Evolutionary conservation across 2,888 invertebrate species (phyloP).

Genomic region (Morpho achilles): DNA sequence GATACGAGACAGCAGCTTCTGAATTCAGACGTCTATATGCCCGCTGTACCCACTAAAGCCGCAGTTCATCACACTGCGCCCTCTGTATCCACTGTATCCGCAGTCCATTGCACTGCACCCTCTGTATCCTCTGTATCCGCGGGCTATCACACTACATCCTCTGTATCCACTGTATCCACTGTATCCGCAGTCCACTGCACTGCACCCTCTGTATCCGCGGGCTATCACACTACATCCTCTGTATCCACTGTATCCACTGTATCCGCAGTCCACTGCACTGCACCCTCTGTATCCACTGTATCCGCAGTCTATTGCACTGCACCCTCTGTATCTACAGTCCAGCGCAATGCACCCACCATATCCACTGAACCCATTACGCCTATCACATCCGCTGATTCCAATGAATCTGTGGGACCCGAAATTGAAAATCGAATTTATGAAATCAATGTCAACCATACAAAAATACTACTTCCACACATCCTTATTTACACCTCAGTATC

Average conservation of each 20-base stretch:
- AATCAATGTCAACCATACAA: conserved; percentile 19
- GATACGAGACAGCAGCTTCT: not conserved
- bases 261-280: too few species aligned
- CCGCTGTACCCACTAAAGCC: conserved; percentile 13
- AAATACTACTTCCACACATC: conserved; percentile 26
- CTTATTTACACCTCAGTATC: conserved; percentile 24
- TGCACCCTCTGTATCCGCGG: not conserved
- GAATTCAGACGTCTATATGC: not conserved
- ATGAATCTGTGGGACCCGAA: not conserved
- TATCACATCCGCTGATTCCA: not conserved
- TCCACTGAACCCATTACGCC: not conserved
- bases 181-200: not conserved
- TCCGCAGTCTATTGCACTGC: too few species aligned
- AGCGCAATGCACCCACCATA: not conserved
- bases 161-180: conserved; percentile 13
- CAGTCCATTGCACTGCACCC: conserved; percentile 20
- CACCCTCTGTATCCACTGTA: too few species aligned
- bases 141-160: conserved; percentile 17
- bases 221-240: not conserved
- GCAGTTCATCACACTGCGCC: conserved; percentile 21
- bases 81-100: conserved; percentile 14
- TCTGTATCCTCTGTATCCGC: conserved; percentile 17
- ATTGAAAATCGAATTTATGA: conserved; percentile 13
- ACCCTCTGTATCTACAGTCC: not conserved
- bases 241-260: too few species aligned